phyloP scores from a whole-genome alignment of 2,888 invertebrate genomes.

The Sesia apiformis region DNA sequence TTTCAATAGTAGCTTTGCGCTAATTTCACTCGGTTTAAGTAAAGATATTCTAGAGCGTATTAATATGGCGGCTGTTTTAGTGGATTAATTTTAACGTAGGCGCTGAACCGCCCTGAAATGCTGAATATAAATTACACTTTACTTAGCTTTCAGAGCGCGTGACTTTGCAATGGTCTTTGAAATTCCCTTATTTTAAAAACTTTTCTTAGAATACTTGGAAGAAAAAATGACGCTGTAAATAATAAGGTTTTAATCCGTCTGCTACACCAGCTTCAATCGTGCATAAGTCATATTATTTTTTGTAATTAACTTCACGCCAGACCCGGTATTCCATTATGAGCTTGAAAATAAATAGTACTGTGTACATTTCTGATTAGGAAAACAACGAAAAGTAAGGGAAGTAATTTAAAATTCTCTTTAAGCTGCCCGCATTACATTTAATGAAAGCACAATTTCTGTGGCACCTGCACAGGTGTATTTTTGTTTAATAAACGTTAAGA shows the following conservation, averaged over 20 bases:
- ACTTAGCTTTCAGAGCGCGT: neutral
- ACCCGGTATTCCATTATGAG: no score
- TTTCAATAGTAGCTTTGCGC: slow-evolving; percentile 20
- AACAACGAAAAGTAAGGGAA: neutral
- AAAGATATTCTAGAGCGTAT: slow-evolving; percentile 13
- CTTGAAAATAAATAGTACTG: neutral
- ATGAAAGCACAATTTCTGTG: slow-evolving; percentile 41
- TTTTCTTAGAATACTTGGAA: neutral
- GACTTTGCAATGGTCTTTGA: no score
- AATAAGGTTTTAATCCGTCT: no score
- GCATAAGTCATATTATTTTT: no score
- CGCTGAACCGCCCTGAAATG: neutral
- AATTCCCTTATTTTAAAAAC: neutral
- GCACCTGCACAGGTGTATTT: slow-evolving; percentile 55
- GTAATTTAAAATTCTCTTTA: slow-evolving; percentile 25
- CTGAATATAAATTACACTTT: neutral
- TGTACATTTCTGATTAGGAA: neutral
- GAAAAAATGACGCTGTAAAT: no score
- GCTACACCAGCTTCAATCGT: no score
- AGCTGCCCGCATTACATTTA: slow-evolving; percentile 40
- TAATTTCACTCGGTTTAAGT: slow-evolving; percentile 13
- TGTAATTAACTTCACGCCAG: no score
- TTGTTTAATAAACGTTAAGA: slow-evolving; percentile 49
- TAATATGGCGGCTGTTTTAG: neutral
- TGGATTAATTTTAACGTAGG: slow-evolving; percentile 4